These are phyloP conservation scores for Netelia virgata DNA, from an alignment of 2,888 invertebrate genomes.

Conservation along the genomic window DNA sequence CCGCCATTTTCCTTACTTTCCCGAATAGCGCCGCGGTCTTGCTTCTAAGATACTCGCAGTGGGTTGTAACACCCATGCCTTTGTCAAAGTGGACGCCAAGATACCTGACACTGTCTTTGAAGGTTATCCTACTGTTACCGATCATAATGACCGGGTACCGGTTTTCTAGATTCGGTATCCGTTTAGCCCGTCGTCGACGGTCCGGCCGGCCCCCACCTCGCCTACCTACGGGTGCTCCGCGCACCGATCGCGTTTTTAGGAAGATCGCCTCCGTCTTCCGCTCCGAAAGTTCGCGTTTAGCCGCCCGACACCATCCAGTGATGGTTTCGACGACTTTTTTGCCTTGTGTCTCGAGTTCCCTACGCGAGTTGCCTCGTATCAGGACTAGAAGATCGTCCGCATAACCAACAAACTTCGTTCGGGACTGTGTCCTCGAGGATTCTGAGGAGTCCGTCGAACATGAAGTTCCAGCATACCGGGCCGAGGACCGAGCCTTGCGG, in stretches of 20 bases:
- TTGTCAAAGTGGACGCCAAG: conserved; percentile 16
- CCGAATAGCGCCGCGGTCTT: neutral
- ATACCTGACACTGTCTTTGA: conserved; percentile 12
- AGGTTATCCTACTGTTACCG: neutral
- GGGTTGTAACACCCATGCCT: neutral
- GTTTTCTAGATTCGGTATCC: neutral
- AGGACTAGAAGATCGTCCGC: conserved; percentile 61
- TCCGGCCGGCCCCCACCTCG: neutral
- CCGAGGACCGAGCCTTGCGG: conserved; percentile 69
- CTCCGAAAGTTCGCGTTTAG: too few relatives aligned
- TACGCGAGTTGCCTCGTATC: too few relatives aligned
- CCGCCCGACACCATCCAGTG: too few relatives aligned
- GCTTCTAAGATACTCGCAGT: neutral
- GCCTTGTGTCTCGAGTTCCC: too few relatives aligned
- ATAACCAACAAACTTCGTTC: conserved; percentile 53
- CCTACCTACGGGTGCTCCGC: neutral
- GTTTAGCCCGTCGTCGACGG: neutral
- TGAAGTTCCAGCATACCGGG: conserved; percentile 67
- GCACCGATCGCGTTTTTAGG: too few relatives aligned
- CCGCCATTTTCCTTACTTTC: neutral
- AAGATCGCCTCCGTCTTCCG: too few relatives aligned
- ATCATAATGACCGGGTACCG: neutral
- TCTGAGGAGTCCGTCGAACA: conserved; percentile 65
- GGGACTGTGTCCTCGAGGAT: conserved; percentile 19
- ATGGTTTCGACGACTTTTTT: neutral